Percentiles rank a stretch among this genome's conserved stretches.
Evolutionary conservation across 2,797 vertebrate species (phyloP).

Genomic region (Labroides dimidiatus): DNA sequence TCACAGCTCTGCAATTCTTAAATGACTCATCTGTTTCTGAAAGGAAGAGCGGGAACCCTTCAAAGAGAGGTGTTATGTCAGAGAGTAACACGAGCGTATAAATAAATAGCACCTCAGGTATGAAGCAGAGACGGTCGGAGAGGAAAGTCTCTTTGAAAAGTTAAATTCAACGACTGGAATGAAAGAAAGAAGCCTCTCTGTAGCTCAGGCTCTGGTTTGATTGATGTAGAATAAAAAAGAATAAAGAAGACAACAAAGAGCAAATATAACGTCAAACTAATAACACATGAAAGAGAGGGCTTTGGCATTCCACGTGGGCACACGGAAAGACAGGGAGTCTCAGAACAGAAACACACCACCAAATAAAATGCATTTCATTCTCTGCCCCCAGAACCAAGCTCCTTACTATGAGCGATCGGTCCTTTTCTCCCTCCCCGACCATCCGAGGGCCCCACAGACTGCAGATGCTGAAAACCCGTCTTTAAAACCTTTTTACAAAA

Average conservation of each 20-base stretch:
- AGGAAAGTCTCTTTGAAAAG: slow-evolving; percentile 15
- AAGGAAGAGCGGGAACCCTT: slow-evolving; percentile 22
- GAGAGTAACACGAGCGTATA: neutral
- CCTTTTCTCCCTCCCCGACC: too few relatives aligned
- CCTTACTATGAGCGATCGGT: too few relatives aligned
- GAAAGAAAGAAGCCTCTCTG: neutral
- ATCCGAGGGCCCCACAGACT: too few relatives aligned
- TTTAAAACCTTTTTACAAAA: too few relatives aligned
- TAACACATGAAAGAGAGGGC: too few relatives aligned
- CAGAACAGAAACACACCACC: too few relatives aligned
- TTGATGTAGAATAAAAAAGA: neutral
- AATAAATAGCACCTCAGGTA: slow-evolving; percentile 13
- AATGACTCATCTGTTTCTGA: slow-evolving; percentile 19
- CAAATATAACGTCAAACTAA: too few relatives aligned
- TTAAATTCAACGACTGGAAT: neutral
- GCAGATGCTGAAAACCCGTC: too few relatives aligned
- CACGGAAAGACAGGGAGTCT: too few relatives aligned
- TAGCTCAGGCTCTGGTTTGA: neutral
- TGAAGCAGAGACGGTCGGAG: slow-evolving; percentile 18
- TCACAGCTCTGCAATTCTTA: slow-evolving; percentile 4
- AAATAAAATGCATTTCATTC: too few relatives aligned
- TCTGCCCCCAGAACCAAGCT: too few relatives aligned
- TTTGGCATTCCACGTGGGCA: too few relatives aligned
- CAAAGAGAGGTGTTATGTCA: slow-evolving; percentile 21
- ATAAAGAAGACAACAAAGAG: neutral